Evolutionary conservation across 1,140 invertebrate genomes (phyloP).

Genomic region (Thaumetopoea pityocampa): DNA sequence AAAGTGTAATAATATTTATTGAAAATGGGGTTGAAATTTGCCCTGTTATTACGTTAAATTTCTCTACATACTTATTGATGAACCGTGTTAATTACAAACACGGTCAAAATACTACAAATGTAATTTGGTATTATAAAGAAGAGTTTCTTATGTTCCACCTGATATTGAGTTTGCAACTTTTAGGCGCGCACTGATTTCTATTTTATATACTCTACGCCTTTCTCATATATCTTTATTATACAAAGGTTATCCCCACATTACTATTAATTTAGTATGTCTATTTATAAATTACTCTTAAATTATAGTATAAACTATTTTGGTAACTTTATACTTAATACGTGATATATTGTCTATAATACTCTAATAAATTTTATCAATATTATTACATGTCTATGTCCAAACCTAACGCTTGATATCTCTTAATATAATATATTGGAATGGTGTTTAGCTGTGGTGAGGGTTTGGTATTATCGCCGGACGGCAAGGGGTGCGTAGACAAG

Average conservation of each 20-base stretch:
- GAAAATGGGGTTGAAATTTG: too few relatives aligned
- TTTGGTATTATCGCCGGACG: slow-evolving; percentile 90
- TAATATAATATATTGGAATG: slow-evolving; percentile 46
- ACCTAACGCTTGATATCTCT: slow-evolving; percentile 29
- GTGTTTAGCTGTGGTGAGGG: slow-evolving; percentile 91
- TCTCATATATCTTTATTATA: slow-evolving; percentile 9
- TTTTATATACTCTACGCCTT: slow-evolving; percentile 16
- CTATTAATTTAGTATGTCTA: slow-evolving; percentile 7
- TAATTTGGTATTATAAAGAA: too few relatives aligned
- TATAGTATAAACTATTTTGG: slow-evolving; percentile 12
- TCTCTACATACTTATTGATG: too few relatives aligned
- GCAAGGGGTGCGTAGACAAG: slow-evolving; percentile 94
- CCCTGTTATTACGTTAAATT: too few relatives aligned
- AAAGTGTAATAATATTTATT: too few relatives aligned
- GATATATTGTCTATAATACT: slow-evolving; percentile 14
- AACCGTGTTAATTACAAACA: too few relatives aligned
- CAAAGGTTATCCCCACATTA: slow-evolving; percentile 2
- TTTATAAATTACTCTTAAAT: slow-evolving; percentile 21
- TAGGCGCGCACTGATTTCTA: slow-evolving; percentile 56
- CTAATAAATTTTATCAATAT: slow-evolving; percentile 6
- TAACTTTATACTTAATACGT: slow-evolving; percentile 20
- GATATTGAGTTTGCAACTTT: slow-evolving; percentile 23
- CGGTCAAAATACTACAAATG: too few relatives aligned
- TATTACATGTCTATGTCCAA: slow-evolving; percentile 16
- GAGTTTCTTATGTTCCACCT: too few relatives aligned